Evolutionary conservation across 1,140 invertebrate genomes (phyloP), one percentile per base, ranked within the genome.

Genomic region (Diorhabda sublineata): DNA sequence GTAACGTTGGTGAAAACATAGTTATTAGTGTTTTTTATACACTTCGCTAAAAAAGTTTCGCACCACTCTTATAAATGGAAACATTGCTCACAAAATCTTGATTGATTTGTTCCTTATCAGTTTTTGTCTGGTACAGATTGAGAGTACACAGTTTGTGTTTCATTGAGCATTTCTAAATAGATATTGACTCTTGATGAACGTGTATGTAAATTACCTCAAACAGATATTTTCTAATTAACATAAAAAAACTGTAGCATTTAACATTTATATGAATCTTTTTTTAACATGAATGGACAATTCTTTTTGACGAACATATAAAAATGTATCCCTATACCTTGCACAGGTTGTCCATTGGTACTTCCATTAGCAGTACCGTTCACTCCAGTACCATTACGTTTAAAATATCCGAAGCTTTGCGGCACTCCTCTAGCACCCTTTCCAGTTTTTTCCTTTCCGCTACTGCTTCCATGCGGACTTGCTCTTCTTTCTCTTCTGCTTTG

Each of bases 331-430:
- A 42, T 47, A 67, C 65, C 65, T 67, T 59, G 58, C 9, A 67
- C 65, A 45, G 5, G 59, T 26, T 67, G 65, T 7, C 65, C 65
- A 45, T 67, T 67, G 65, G 45, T 64, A 42, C 7, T 73, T 4
- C 75, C 72, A 59, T 74, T 74, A 3, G 58, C 61, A n/a, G 73
- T 77, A 8, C 75, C 75, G 52, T 75, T 77, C 42, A 61, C 57
- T 2, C 83, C 82, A 7, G 88, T 88, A 70, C 89, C 90, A 71
- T 90, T 87, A 70, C 91, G 84, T 77, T 93, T 94, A n/a, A 92
- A 89, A 77, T 92, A 93, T 44, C 90, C 90, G 76, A 93, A 93
- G 79, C 87, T 92, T 69, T 91, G 90, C 5, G 91, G 90, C 2
- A 90, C 90, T 43, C 91, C 89, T 71, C 84, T 67, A 75, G 75